Base-by-base conservation (phyloP, 1,140 invertebrate genomes). In the Geopemphigus sp. region DNA sequence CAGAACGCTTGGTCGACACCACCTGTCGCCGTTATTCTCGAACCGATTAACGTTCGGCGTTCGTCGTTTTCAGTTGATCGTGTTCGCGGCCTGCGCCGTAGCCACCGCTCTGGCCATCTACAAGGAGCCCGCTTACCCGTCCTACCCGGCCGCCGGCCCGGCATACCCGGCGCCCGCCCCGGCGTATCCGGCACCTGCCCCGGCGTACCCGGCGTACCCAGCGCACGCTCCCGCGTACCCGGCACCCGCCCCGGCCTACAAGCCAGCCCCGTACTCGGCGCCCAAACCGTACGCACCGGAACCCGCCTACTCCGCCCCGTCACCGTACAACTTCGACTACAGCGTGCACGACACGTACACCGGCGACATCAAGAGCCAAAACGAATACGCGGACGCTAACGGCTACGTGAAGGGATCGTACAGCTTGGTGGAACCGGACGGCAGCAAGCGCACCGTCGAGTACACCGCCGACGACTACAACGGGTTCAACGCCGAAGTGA, bases 381-480 rank as follows among this genome's bases (percentile, higher is more conserved):
- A 82, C 73, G 85, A 85, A 81, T 84, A 83, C 56, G 87, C 89
- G 61, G 88, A 89, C 83, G 89, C 89, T 70, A 88, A 89, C 82
- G 85, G 87, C 54, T 63, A 85, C 45, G 89, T 90, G 39, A 82
- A 83, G 47, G 85, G 85, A 54, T 81, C 81, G 15, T 85, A 85
- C 82, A 83, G 80, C 47, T 84, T 88, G 5, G 86, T 88, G 1
- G 87, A 88, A 74, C 82, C 87, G 8, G 88, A 89, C 63, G 88
- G 88, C 22, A 89, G 90, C 45, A 87, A 89, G 70, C 84, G 87
- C 54, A 86, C 84, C 61, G 90, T 91, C 29, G 87, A 90, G 66
- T 91, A 91, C 82, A 89, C 88, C 8, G 88, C 89, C 10, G 90
- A 90, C 82, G 82, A 86, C 24, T 87, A 89, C 73, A 88, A 88